Evolutionary conservation across 1,140 invertebrate genomes (phyloP).

Genomic region (Potamilus streckersoni): DNA sequence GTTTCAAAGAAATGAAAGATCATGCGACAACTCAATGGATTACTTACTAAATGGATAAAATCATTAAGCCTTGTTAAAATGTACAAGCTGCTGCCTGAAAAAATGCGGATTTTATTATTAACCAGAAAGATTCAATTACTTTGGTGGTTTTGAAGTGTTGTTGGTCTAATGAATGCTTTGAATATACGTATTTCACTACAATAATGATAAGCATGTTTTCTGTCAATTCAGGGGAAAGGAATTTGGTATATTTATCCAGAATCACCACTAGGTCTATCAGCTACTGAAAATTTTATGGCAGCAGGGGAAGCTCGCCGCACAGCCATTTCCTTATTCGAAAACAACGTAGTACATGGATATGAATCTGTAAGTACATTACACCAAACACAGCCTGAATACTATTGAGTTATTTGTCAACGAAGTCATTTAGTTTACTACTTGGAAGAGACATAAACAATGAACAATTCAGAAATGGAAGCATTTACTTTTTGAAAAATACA

Average conservation of each 20-base stretch:
- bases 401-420: too few species aligned
- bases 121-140: not conserved
- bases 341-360: constrained; percentile 22
- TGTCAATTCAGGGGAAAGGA: constrained; percentile 5
- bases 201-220: not conserved
- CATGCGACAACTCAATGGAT: too few species aligned
- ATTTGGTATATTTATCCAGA: constrained; percentile 24
- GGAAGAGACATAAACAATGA: too few species aligned
- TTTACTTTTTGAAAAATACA: too few species aligned
- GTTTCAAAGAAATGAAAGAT: too few species aligned
- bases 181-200: not conserved
- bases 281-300: not conserved
- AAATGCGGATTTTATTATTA: too few species aligned
- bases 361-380: constrained; percentile 1
- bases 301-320: constrained; percentile 10
- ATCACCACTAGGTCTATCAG: constrained; percentile 12
- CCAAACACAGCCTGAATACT: too few species aligned
- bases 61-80: too few species aligned
- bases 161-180: not conserved
- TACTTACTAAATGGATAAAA: too few species aligned
- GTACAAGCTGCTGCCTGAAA: too few species aligned
- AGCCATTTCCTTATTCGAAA: constrained; percentile 9
- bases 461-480: too few species aligned
- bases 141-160: not conserved
- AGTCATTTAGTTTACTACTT: too few species aligned